Percentiles rank a stretch among this genome's conserved stretches.
Conservation (phyloP, 2,888 invertebrate species). For the Perdita meconis region DNA sequence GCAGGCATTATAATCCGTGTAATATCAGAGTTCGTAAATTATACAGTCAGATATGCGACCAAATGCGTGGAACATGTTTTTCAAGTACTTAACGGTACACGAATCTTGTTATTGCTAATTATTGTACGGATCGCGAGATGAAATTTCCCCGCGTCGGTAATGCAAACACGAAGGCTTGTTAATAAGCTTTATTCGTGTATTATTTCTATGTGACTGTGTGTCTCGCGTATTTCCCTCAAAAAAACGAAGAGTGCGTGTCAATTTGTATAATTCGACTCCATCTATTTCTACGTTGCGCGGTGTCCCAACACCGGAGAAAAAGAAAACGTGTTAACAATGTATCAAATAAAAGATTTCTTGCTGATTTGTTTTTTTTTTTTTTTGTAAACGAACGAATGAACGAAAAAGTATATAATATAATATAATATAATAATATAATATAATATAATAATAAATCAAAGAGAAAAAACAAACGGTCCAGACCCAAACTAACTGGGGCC, state of each 20-base stretch:
- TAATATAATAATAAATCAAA: constrained; percentile 65
- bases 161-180: background rate
- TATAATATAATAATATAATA: constrained; percentile 42
- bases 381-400: constrained; percentile 64
- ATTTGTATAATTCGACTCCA: constrained; percentile 6
- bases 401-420: constrained; percentile 52
- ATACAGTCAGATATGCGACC: constrained; percentile 4
- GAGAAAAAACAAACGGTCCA: constrained; percentile 63
- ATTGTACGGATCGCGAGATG: constrained; percentile 14
- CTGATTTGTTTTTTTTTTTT: too few relatives aligned
- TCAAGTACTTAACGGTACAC: constrained; percentile 26
- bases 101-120: constrained; percentile 38
- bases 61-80: background rate
- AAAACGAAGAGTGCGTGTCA: background rate
- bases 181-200: background rate
- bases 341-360: constrained; percentile 59
- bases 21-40: constrained; percentile 25
- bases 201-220: background rate
- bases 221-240: background rate
- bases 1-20: constrained; percentile 20
- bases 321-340: constrained; percentile 50
- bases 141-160: background rate
- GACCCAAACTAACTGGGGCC: constrained; percentile 49
- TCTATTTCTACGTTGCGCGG: constrained; percentile 39
- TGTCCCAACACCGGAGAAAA: constrained; percentile 60